Conservation (phyloP, 1,140 invertebrate species). For the Apis cerana region DNA sequence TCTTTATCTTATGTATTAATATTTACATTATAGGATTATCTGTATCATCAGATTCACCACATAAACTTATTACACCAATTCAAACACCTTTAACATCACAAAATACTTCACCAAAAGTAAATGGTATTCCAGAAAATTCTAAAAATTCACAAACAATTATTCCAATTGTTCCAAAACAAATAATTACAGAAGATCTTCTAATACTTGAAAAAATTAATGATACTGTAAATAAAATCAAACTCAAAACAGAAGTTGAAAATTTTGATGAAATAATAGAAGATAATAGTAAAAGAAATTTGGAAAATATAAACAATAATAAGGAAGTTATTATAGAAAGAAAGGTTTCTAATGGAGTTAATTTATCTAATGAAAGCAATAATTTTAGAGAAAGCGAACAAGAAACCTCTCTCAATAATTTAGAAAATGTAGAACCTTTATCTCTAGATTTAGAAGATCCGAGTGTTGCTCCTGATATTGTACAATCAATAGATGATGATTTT, state of each 20-base stretch:
- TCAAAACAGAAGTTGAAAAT: constrained; percentile 63
- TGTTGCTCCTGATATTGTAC: constrained; percentile 57
- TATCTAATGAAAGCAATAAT: constrained; percentile 72
- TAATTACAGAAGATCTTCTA: constrained; percentile 68
- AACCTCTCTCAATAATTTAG: constrained; percentile 67
- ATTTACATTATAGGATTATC: constrained; percentile 77
- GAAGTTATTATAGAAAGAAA: constrained; percentile 54
- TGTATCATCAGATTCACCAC: constrained; percentile 79
- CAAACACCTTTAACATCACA: constrained; percentile 69
- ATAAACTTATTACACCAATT: constrained; percentile 71
- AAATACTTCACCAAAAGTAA: constrained; percentile 71
- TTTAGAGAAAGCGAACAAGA: constrained; percentile 71
- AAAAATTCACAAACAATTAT: constrained; percentile 28
- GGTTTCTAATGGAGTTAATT: constrained; percentile 63
- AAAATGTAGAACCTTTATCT: constrained; percentile 72
- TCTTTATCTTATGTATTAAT: constrained; percentile 19
- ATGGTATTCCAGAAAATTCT: constrained; percentile 64
- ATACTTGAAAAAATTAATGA: constrained; percentile 72
- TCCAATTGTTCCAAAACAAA: constrained; percentile 25
- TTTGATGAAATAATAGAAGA: constrained; percentile 10
- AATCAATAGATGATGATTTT: constrained; percentile 77
- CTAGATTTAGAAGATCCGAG: constrained; percentile 73
- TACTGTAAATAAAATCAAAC: constrained; percentile 70
- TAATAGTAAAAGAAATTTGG: not conserved
- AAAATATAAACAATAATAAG: constrained; percentile 60